Conservation (phyloP, 1,140 invertebrate genomes). For the Oryctes rhinoceros region DNA sequence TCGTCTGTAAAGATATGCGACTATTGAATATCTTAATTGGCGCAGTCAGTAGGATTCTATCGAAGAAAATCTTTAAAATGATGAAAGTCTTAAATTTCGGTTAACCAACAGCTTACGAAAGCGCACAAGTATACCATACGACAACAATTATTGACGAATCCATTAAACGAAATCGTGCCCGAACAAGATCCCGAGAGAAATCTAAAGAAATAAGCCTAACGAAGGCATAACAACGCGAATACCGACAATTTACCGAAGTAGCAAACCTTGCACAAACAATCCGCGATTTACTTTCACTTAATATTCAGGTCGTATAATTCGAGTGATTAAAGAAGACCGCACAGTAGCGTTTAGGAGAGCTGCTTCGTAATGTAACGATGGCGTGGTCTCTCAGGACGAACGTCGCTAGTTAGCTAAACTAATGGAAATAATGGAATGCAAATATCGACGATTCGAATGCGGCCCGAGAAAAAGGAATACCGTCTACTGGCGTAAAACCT, state of each 20-base stretch:
- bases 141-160: too few relatives aligned
- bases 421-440: constrained; percentile 33
- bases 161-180: too few relatives aligned
- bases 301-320: constrained; percentile 1
- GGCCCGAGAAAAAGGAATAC: neutral
- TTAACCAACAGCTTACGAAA: too few relatives aligned
- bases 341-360: neutral
- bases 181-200: too few relatives aligned
- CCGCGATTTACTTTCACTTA: constrained; percentile 1
- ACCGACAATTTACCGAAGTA: neutral
- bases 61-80: too few relatives aligned
- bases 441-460: neutral
- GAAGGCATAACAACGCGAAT: too few relatives aligned
- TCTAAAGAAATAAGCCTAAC: too few relatives aligned
- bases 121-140: too few relatives aligned
- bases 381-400: neutral
- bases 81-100: too few relatives aligned
- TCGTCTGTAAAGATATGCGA: too few relatives aligned
- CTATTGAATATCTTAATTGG: too few relatives aligned
- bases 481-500: neutral
- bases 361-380: neutral
- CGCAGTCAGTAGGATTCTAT: too few relatives aligned
- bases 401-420: neutral
- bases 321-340: neutral
- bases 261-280: neutral